A percentile compares a stretch with the other conserved stretches of the same genome.
These are phyloP conservation scores for Pimephales promelas DNA, from an alignment of 2,113 vertebrate genomes.

Conservation along the genomic window DNA sequence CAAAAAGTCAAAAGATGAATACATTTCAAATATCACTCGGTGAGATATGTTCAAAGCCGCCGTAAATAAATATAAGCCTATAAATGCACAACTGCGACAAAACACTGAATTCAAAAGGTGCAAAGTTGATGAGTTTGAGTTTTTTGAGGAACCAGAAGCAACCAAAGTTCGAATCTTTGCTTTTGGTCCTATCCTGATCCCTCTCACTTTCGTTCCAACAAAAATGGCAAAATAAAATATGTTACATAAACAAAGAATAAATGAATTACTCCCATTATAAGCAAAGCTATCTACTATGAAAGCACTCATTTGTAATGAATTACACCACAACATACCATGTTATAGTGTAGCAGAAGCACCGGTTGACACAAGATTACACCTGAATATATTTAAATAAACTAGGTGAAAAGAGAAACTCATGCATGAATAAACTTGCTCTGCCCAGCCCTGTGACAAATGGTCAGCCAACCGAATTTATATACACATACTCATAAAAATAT, in stretches of 20 bases:
- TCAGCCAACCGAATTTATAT: neutral
- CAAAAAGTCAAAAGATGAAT: too few species aligned
- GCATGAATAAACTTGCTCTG: constrained; percentile 30
- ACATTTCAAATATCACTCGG: too few species aligned
- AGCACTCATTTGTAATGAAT: neutral
- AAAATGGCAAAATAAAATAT: too few species aligned
- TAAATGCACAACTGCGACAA: neutral
- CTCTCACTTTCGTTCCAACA: too few species aligned
- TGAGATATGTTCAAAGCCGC: neutral
- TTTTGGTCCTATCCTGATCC: too few species aligned
- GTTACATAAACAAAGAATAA: too few species aligned
- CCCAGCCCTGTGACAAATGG: constrained; percentile 1
- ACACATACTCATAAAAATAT: neutral
- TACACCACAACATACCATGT: neutral
- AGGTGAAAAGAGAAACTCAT: constrained; percentile 21
- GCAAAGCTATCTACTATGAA: neutral
- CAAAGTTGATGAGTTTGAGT: neutral
- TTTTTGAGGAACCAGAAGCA: neutral
- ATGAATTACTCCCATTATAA: neutral
- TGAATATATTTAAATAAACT: constrained; percentile 10
- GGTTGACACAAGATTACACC: neutral
- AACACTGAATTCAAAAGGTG: neutral
- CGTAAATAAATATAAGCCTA: neutral
- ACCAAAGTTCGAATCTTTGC: neutral
- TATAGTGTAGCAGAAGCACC: neutral